phyloP scores from a whole-genome alignment of 2,888 invertebrate genomes.

The Cephalotes varians region DNA sequence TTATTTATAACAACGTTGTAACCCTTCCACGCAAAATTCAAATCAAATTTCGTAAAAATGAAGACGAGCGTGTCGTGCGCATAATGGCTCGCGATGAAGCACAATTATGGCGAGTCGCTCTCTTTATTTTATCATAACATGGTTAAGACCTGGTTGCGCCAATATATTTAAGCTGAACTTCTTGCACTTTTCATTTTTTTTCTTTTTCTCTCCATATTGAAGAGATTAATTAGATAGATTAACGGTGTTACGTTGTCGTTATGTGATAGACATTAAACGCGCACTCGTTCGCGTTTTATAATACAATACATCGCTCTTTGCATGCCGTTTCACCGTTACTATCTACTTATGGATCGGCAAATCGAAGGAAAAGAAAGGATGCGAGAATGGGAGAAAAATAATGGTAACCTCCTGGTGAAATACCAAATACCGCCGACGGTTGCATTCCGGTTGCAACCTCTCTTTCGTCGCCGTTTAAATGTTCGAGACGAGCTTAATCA shows the following conservation, averaged over 20 bases:
- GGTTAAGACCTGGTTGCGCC: too few species aligned
- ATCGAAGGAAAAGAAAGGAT: conserved; percentile 35
- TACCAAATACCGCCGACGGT: conserved; percentile 75
- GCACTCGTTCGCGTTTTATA: conserved; percentile 7
- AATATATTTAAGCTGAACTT: too few species aligned
- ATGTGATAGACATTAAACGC: conserved; percentile 8
- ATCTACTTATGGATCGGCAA: conserved; percentile 9
- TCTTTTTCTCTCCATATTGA: too few species aligned
- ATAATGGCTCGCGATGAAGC: background rate
- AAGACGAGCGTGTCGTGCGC: background rate
- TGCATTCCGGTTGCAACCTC: conserved; percentile 78
- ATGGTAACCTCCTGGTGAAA: conserved; percentile 72
- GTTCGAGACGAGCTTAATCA: conserved; percentile 49
- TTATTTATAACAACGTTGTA: background rate
- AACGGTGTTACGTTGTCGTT: conserved; percentile 15
- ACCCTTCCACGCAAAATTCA: background rate
- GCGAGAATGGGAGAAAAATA: conserved; percentile 41
- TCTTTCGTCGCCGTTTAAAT: conserved; percentile 55
- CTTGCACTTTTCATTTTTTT: too few species aligned
- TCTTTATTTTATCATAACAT: too few species aligned
- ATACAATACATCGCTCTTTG: background rate
- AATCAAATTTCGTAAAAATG: conserved; percentile 5
- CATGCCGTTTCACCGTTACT: conserved; percentile 50
- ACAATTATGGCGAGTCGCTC: background rate
- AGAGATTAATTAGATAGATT: conserved; percentile 29